Percentiles rank a stretch among this genome's conserved stretches.
phyloP scores from a whole-genome alignment of 1,140 invertebrate species.

The Carcinoscorpius rotundicauda region DNA sequence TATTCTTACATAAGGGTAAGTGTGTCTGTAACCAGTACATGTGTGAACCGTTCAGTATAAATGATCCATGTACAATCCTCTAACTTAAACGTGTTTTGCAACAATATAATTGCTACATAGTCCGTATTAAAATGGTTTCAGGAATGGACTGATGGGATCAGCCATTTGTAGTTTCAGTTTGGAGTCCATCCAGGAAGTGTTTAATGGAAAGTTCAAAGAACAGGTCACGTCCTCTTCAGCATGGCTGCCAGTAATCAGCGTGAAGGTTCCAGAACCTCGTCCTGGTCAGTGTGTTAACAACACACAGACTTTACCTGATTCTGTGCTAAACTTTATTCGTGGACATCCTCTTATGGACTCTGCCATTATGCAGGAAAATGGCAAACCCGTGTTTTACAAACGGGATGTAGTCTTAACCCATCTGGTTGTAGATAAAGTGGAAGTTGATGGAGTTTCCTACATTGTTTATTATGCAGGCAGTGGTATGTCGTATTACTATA shows the following conservation, averaged over 20 bases:
- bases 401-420: conserved; percentile 72
- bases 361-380: conserved; percentile 71
- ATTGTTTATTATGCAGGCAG: conserved; percentile 76
- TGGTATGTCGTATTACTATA: conserved; percentile 41
- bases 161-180: conserved; percentile 88
- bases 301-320: conserved; percentile 63
- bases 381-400: conserved; percentile 79
- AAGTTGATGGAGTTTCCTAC: conserved; percentile 61
- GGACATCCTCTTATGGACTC: conserved; percentile 94
- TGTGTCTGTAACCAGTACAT: too few species aligned
- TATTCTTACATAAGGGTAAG: too few species aligned
- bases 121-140: conserved; percentile 26
- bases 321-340: conserved; percentile 85
- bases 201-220: conserved; percentile 82
- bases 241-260: conserved; percentile 78
- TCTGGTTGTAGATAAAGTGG: conserved; percentile 70
- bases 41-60: too few species aligned
- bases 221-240: conserved; percentile 75
- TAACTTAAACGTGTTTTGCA: neutral
- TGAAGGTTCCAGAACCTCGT: conserved; percentile 72
- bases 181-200: conserved; percentile 73
- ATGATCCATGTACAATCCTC: neutral
- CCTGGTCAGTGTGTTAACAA: conserved; percentile 83
- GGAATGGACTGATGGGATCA: conserved; percentile 80
- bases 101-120: too few species aligned